phyloP scores from a whole-genome alignment of 2,888 invertebrate genomes.

The Melikaiella ostensackeni region DNA sequence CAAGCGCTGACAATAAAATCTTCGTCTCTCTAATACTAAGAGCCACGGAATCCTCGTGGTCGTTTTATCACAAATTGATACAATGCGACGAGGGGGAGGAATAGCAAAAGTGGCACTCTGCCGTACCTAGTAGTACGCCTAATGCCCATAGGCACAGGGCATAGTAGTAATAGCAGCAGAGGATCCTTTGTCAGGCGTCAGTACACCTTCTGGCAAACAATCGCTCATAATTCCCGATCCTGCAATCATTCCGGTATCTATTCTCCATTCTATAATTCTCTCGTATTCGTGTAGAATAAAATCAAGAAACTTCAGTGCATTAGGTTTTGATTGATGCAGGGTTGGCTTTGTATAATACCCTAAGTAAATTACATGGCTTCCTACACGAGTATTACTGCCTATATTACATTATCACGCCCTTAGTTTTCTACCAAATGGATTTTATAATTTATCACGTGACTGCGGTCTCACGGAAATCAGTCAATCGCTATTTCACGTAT shows the following conservation, averaged over 20 bases:
- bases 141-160: not conserved
- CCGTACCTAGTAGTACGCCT: not conserved
- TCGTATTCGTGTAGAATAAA: not conserved
- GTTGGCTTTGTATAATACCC: not conserved
- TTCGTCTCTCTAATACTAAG: not conserved
- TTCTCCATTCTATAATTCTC: not conserved
- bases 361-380: not conserved
- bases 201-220: constrained; percentile 8
- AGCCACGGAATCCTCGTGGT: not conserved
- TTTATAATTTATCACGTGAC: not conserved
- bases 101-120: not conserved
- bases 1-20: not conserved
- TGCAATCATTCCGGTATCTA: constrained; percentile 10
- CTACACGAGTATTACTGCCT: not conserved
- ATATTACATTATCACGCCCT: not conserved
- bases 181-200: not conserved
- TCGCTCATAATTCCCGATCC: constrained; percentile 8
- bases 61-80: not conserved
- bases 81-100: not conserved
- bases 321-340: not conserved
- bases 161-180: not conserved
- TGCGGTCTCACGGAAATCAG: not conserved
- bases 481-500: no score
- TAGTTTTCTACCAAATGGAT: not conserved
- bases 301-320: not conserved